These are phyloP conservation scores for Criorhina ranunculi DNA, from an alignment of 2,888 invertebrate genomes.

Conservation along the genomic window DNA sequence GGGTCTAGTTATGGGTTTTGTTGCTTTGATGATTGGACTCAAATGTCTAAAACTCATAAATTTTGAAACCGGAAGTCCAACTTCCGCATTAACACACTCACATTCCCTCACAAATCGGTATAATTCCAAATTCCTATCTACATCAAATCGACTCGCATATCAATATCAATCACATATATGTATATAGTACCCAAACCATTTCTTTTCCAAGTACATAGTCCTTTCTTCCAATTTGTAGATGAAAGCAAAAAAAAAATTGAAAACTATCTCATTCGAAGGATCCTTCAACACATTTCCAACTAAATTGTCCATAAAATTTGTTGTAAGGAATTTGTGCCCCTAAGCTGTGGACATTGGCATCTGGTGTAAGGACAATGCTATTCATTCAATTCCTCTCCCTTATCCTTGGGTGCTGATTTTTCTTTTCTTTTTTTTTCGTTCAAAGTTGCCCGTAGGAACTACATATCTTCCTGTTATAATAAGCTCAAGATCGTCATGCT, in stretches of 20 bases:
- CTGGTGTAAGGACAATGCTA: background rate
- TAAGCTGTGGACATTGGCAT: conserved; percentile 7
- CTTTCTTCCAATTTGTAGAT: background rate
- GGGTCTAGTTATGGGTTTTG: no score
- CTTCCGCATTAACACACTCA: no score
- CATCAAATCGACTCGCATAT: background rate
- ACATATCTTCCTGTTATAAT: background rate
- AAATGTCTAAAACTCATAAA: no score
- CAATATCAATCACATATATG: background rate
- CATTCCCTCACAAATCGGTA: no score
- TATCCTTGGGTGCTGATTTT: background rate
- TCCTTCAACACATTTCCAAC: conserved; percentile 12
- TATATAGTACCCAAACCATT: background rate
- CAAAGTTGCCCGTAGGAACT: no score
- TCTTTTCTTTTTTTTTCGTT: no score
- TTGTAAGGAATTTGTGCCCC: background rate
- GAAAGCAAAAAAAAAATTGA: background rate
- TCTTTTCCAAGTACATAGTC: background rate
- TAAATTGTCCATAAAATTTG: conserved; percentile 17
- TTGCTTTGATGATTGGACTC: no score
- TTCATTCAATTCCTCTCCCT: background rate
- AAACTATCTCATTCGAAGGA: conserved; percentile 15
- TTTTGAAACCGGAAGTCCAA: no score
- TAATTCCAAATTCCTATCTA: background rate
- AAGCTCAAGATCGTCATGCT: conserved; percentile 6